Percentiles rank a stretch among this genome's conserved stretches.
phyloP scores from a whole-genome alignment of 1,140 invertebrate genomes.

The Augochlora pura region DNA sequence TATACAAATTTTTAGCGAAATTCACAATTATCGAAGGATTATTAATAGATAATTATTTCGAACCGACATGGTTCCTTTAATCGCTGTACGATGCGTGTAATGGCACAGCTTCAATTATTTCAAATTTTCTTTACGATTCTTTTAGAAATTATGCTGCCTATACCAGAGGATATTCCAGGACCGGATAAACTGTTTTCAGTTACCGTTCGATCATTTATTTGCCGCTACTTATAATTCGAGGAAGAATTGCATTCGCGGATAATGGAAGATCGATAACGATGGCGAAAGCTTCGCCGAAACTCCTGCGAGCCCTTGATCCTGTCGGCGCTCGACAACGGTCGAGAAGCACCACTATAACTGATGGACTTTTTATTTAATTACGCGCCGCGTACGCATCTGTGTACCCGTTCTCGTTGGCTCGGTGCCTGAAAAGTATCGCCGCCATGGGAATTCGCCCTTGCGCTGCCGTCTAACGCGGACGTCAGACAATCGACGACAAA shows the following conservation, averaged over 20 bases:
- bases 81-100: no score
- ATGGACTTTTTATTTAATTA: constrained; percentile 71
- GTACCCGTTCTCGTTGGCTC: constrained; percentile 35
- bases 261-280: constrained; percentile 28
- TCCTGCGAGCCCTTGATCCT: constrained; percentile 57
- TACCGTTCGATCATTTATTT: constrained; percentile 7
- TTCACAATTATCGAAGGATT: no score
- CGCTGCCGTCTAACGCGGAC: constrained; percentile 35
- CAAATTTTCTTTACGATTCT: no score
- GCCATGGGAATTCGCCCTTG: constrained; percentile 48
- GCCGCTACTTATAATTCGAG: constrained; percentile 3
- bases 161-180: no score
- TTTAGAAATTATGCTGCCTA: no score
- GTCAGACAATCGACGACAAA: constrained; percentile 41
- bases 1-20: no score
- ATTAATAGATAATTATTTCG: no score
- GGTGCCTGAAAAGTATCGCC: constrained; percentile 40
- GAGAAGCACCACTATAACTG: constrained; percentile 62
- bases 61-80: no score
- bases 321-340: constrained; percentile 58
- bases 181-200: no score
- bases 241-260: not conserved
- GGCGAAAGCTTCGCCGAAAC: constrained; percentile 58
- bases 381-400: constrained; percentile 56
- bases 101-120: no score